These are phyloP conservation scores for Oxygymnocypris stewartii DNA, from an alignment of 2,113 vertebrate species.

Conservation along the genomic window DNA sequence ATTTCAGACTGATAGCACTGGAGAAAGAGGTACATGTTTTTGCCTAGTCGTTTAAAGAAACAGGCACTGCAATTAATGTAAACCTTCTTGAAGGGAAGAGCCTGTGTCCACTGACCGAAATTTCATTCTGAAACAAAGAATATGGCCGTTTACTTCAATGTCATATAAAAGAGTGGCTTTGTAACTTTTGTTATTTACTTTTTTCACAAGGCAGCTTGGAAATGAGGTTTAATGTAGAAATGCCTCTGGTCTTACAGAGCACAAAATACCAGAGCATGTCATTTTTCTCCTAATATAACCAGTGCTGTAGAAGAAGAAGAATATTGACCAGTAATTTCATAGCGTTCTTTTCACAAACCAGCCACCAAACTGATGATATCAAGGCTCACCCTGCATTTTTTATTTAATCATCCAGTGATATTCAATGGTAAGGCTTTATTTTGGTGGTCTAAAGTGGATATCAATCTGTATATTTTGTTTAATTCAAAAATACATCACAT, in stretches of 20 bases:
- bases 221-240: not conserved
- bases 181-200: not conserved
- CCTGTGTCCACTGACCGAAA: not conserved
- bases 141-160: not conserved
- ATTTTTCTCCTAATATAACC: not conserved
- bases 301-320: not conserved
- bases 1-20: conserved; percentile 26
- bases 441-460: not conserved
- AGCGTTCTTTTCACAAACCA: not conserved
- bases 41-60: conserved; percentile 40
- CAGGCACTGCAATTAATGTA: not conserved
- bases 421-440: not conserved
- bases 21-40: conserved; percentile 34
- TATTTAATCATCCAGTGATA: not conserved
- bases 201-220: not conserved
- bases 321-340: not conserved
- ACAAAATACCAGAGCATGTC: not conserved
- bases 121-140: not conserved
- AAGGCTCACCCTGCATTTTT: not conserved
- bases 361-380: not conserved
- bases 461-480: not conserved
- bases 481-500: not conserved
- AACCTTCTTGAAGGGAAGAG: not conserved
- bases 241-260: not conserved
- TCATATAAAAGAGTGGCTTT: not conserved